Evolutionary conservation across 2,888 invertebrate genomes (phyloP).

Genomic region (Phytoseiulus persimilis): DNA sequence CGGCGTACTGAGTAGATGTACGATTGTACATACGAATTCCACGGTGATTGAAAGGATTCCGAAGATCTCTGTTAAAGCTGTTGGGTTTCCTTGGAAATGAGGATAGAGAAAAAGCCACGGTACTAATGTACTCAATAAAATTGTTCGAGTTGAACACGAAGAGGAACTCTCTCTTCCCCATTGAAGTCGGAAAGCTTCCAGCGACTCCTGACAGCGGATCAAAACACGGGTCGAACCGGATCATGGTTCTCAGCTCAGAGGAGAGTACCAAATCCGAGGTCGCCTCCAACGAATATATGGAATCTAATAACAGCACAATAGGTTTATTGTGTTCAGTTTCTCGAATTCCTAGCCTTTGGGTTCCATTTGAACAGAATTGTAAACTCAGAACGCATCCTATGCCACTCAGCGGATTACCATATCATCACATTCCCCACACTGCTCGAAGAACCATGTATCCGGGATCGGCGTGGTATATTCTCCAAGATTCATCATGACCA

Average conservation of each 20-base stretch:
- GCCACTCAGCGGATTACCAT: background rate
- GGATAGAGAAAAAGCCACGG: too few relatives aligned
- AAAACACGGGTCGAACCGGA: too few relatives aligned
- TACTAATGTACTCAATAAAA: too few relatives aligned
- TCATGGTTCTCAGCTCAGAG: too few relatives aligned
- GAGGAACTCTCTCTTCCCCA: too few relatives aligned
- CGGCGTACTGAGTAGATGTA: background rate
- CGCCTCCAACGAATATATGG: background rate
- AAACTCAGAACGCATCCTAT: background rate
- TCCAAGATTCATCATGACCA: background rate
- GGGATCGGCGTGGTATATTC: background rate
- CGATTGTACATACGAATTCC: background rate
- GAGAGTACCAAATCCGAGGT: too few relatives aligned
- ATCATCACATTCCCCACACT: background rate
- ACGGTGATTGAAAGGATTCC: background rate
- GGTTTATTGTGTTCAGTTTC: background rate
- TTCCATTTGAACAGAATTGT: background rate
- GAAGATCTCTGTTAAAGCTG: background rate
- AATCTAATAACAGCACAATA: slow-evolving; percentile 5
- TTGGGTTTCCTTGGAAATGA: too few relatives aligned
- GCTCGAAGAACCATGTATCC: too few relatives aligned
- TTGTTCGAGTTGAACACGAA: too few relatives aligned
- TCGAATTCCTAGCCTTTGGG: background rate
- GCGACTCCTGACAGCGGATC: too few relatives aligned
- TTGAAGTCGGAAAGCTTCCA: too few relatives aligned